Base-by-base conservation (phyloP, 2,797 vertebrate genomes). In the Platyrinchus mystaceus region DNA sequence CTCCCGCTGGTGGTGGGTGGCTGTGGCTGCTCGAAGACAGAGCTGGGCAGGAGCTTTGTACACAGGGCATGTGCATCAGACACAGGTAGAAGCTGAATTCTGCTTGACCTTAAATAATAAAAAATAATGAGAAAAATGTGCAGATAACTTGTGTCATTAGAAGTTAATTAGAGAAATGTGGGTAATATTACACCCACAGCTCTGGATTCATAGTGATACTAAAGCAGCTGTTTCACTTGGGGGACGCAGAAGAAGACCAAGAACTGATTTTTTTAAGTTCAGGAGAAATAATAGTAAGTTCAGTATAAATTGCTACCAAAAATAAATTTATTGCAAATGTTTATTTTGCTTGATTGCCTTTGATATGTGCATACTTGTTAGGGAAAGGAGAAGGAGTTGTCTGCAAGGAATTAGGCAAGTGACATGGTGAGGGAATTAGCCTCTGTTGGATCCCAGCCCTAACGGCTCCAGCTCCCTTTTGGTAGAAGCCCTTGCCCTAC, bases 111-210 rank as follows among this genome's bases (percentile, higher is more conserved):
- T 20, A 73, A 93, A 87, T 84, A 95, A 85, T 77, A 78, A 83
- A 92, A 93, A 91, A 60, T 83, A 89, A 84, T 75, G 68, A 52
- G 69, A 76, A 96, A 92, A 93, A 76, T 5, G 1, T 91, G 83
- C 46, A 89, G 82, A 91, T 95, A 89, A 81, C 50, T 88, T 1
- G 9, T 94, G 89, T 90, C 87, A 90, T 93, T 97, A 94, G 76
- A 86, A 69, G 83, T 90, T 94, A 93, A 95, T 94, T 95, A 88
- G 91, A 88, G 93, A 96, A 96, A 69, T n/a, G 55, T 73, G 85
- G 79, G 41, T 93, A 90, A 63, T 90, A 79, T 56, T 90, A 73
- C 41, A 93, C 85, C 55, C 83, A 55, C 32, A 43, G 52, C 85
- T 93, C 83, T 67, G 77, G 41, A 79, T 94, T 70, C 10, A 13